Evolutionary conservation across 1,140 invertebrate genomes (phyloP), one percentile per base, ranked within the genome.

Genomic region (Ceratosolen solmsi): DNA sequence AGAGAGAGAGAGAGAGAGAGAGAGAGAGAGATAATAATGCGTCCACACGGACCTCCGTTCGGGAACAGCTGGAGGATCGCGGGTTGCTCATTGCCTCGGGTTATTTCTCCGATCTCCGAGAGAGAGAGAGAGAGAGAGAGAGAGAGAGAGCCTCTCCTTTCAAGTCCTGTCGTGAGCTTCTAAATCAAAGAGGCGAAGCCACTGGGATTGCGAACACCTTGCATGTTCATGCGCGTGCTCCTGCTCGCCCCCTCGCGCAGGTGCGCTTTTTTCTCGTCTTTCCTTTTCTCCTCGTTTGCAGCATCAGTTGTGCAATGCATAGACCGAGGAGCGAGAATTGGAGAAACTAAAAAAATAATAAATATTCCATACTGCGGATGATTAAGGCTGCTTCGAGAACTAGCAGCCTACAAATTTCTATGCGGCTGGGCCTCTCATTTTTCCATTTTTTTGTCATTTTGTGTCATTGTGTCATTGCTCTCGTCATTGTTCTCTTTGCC

Each of bases 181-280:
- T 74, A 74, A 74, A 74, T 74, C 49, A 56, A 74, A n/a, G 51
- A 15, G 5, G 71, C 25, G n/a, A n/a, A n/a, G n/a, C n/a, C n/a
- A n/a, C n/a, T n/a, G n/a, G n/a, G n/a, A n/a, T n/a, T n/a, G n/a
- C 22, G 54, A 22, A 25, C 73, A 60, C 54, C 36, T 60, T 56
- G 71, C 46, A 22, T 11, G 27, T 25, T 30, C 17, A 22, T 22
- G 33, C 63, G 22, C 1, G 58, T 60, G 33, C 13, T 1, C n/a
- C n/a, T 20, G 13, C 63, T 22, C 36, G 36, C 11, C 17, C 2
- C 36, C n/a, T 22, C 33, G 25, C 25, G 30, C 60, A 63, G 27
- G 27, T 33, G 27, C 60, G 13, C 60, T 27, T 63, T 33, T 20
- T 63, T 27, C 56, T 63, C 60, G 60, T 58, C 22, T 9, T n/a